These are phyloP conservation scores for Synergus itoensis DNA, from an alignment of 2,888 invertebrate genomes.

Conservation along the genomic window DNA sequence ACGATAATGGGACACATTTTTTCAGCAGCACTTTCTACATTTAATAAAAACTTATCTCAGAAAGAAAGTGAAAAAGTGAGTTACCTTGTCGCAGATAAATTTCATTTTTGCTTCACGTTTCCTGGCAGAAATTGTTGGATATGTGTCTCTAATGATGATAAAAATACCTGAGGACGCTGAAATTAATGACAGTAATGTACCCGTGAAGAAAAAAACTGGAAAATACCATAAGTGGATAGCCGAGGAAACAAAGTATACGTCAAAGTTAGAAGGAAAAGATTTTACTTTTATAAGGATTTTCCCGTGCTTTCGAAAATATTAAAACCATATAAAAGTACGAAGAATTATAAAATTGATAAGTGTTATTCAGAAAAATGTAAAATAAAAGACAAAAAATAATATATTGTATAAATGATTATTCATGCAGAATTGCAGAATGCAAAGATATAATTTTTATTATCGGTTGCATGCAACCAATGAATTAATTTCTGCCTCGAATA, in stretches of 20 bases:
- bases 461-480: not conserved
- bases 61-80: not conserved
- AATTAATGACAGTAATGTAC: not conserved
- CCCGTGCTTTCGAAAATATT: not conserved
- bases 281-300: not conserved
- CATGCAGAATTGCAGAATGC: no score
- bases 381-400: not conserved
- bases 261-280: not conserved
- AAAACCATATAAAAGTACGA: not conserved
- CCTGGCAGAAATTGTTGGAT: conserved; percentile 1
- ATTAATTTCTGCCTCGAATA: not conserved
- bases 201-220: conserved; percentile 1
- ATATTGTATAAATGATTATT: not conserved
- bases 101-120: not conserved
- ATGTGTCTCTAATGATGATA: conserved; percentile 26
- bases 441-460: no score
- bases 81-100: not conserved
- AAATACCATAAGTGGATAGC: not conserved
- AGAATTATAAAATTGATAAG: not conserved
- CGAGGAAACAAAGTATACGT: not conserved
- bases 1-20: not conserved
- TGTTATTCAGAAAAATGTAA: no score
- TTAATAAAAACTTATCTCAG: not conserved
- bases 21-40: not conserved
- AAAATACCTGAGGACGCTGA: not conserved